Base-by-base conservation (phyloP, 2,113 vertebrate genomes). In the Laterallus jamaicensis region DNA sequence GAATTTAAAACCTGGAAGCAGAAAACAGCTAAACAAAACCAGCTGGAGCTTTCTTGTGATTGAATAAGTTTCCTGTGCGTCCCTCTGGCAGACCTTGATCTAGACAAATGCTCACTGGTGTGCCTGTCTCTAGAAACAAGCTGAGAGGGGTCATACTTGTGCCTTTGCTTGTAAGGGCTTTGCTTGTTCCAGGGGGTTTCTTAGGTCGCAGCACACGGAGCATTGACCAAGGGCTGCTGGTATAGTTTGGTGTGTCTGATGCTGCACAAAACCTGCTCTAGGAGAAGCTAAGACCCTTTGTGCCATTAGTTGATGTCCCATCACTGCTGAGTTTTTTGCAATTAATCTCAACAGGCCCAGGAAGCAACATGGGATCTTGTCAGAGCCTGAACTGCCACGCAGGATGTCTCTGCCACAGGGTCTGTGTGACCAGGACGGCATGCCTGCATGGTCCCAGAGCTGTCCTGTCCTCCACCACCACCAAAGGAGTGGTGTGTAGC, bases 1-100 rank as follows among this genome's bases (percentile, higher is more conserved):
- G 87, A 90, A 89, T 73, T 64, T 82, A 49, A 75, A 60, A 85
- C 78, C 70, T 95, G 74, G 78, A 56, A 85, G 82, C 67, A 64
- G 16, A 60, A 54, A 82, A 29, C 54, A 74, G 83, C 87, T 89
- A n/a, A 90, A 94, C 22, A 74, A 67, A 89, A 70, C 1, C 89
- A 92, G 86, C 68, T 92, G 93, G 73, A 70, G 60, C 73, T 70
- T 54, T 49, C 29, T 70, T 32, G 84, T 15, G 60, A 10, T 16
- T 35, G 84, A 85, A 32, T 25, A 19, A 90, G 47, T 50, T 86
- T 64, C 26, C 67, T 40, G 10, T 2, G 6, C 73, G 29, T 18
- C 22, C 58, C 52, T 63, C 49, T 20, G 69, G 28, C 22, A 54
- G 93, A 47, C 21, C 71, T 8, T 14, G 67, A 25, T 19, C 15